Evolutionary conservation across 2,113 vertebrate species (phyloP).

Genomic region (Perca fluviatilis): DNA sequence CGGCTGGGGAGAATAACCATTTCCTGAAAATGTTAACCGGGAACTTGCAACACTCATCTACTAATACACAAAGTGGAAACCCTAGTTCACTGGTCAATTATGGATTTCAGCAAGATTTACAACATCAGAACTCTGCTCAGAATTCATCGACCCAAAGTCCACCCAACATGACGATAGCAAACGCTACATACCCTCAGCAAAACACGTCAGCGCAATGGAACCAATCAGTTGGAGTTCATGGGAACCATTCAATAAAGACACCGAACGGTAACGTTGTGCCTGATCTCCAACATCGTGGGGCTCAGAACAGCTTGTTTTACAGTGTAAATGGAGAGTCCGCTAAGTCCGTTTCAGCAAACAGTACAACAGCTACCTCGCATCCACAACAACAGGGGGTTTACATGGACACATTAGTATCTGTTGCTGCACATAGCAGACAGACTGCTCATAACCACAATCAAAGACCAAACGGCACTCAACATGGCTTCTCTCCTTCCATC

Average conservation of each 20-base stretch:
- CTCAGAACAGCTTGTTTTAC: fast-evolving
- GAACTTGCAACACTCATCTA: background rate
- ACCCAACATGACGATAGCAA: background rate
- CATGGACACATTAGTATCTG: background rate
- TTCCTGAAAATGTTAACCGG: fast-evolving
- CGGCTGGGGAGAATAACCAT: background rate
- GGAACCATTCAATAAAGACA: background rate
- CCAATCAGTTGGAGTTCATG: background rate
- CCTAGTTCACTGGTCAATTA: background rate
- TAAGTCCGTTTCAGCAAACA: background rate
- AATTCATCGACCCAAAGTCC: background rate
- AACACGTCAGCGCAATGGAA: background rate
- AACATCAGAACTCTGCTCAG: background rate
- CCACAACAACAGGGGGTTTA: background rate
- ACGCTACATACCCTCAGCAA: background rate
- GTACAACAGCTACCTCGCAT: background rate
- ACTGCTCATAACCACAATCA: background rate
- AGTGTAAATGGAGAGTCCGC: background rate
- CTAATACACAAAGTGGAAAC: conserved; percentile 14
- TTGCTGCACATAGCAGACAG: background rate
- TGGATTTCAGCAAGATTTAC: background rate
- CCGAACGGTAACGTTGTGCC: background rate
- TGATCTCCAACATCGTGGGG: background rate
- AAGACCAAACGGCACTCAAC: background rate
- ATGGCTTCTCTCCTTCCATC: background rate